Conservation (phyloP, 2,888 invertebrate species). For the Epinotia nisella region DNA sequence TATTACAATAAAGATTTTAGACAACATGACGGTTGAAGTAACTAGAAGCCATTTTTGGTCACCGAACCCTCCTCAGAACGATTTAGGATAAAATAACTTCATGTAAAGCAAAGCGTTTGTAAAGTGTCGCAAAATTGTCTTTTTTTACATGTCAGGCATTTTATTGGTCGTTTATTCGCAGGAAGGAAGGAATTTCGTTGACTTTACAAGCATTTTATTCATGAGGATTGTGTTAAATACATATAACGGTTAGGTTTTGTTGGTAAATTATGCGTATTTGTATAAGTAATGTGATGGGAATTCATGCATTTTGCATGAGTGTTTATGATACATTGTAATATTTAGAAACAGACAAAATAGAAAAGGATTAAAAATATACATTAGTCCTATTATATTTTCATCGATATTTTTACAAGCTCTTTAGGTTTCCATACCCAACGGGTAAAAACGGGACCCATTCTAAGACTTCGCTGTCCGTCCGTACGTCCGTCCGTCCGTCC, state of each 20-base stretch:
- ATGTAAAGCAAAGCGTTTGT: conserved; percentile 5
- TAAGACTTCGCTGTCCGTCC: no score
- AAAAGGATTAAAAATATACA: no score
- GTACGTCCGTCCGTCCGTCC: no score
- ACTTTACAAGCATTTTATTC: conserved; percentile 28
- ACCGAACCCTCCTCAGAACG: conserved; percentile 13
- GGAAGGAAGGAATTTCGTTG: conserved; percentile 30
- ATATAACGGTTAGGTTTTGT: neutral
- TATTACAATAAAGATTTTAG: conserved; percentile 12
- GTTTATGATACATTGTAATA: no score
- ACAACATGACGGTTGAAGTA: conserved; percentile 1
- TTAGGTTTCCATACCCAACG: no score
- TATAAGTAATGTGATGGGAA: no score
- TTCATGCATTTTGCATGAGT: no score
- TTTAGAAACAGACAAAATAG: no score
- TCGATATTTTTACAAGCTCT: no score
- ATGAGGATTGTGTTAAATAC: conserved; percentile 12
- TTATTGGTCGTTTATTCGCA: conserved; percentile 26
- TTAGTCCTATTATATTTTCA: neutral
- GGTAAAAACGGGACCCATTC: no score
- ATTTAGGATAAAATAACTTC: conserved; percentile 14
- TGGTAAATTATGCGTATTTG: no score
- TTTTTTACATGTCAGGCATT: conserved; percentile 13
- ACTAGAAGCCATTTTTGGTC: conserved; percentile 2
- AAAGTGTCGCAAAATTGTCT: conserved; percentile 1